phyloP scores from a whole-genome alignment of 2,113 vertebrate genomes.

The Heloderma charlesbogerti region DNA sequence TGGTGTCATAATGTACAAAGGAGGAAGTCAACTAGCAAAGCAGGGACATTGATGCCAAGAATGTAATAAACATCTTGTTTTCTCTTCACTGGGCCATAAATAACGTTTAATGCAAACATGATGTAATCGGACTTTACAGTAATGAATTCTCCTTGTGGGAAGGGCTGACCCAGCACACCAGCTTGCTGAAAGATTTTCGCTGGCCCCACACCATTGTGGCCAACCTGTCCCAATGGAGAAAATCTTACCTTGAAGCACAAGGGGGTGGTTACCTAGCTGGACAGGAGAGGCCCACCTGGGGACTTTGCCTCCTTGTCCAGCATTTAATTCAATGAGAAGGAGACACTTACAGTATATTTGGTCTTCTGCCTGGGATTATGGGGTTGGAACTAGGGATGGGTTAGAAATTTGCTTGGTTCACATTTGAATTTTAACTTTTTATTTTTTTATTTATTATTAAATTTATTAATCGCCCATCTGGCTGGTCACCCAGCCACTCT shows the following conservation, averaged over 20 bases:
- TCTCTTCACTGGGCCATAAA: constrained; percentile 11
- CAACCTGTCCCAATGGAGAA: not conserved
- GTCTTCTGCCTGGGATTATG: too few species aligned
- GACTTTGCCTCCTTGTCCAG: too few species aligned
- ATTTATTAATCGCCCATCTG: too few species aligned
- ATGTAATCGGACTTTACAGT: constrained; percentile 15
- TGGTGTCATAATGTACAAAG: not conserved
- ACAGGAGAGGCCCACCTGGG: too few species aligned
- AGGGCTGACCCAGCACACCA: not conserved
- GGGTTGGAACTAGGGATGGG: too few species aligned
- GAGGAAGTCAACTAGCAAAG: not conserved
- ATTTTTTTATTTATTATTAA: too few species aligned
- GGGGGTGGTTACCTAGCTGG: not conserved
- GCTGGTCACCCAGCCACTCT: too few species aligned
- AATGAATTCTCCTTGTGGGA: constrained; percentile 12
- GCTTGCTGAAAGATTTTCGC: not conserved
- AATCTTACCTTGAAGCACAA: not conserved
- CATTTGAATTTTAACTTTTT: too few species aligned
- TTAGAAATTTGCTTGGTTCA: too few species aligned
- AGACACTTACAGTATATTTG: too few species aligned
- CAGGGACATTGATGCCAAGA: not conserved
- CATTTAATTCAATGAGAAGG: too few species aligned
- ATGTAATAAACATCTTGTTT: constrained; percentile 26
- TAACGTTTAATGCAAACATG: constrained; percentile 20
- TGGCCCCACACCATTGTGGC: too few species aligned